phyloP scores from a whole-genome alignment of 2,888 invertebrate species.

The Cosmorhoe ocellata region DNA sequence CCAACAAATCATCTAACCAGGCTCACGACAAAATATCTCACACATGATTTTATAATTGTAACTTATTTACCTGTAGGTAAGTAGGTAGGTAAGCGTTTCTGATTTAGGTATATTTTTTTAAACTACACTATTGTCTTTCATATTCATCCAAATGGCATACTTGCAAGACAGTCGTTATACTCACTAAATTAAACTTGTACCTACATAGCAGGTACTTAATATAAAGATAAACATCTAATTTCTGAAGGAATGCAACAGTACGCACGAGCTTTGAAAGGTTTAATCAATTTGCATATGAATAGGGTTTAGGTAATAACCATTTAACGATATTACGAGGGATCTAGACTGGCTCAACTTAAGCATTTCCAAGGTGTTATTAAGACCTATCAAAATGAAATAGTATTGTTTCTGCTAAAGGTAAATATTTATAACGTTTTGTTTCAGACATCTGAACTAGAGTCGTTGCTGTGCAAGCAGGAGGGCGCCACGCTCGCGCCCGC shows the following conservation, averaged over 20 bases:
- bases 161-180: no score
- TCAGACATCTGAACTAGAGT: conserved; percentile 91
- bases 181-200: no score
- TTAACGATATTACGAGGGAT: conserved; percentile 11
- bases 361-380: conserved; percentile 6
- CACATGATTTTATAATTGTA: not conserved
- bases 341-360: conserved; percentile 3
- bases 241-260: conserved; percentile 22
- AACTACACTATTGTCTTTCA: no score
- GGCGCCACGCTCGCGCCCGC: conserved; percentile 79
- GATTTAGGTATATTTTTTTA: no score
- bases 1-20: conserved; percentile 13
- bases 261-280: conserved; percentile 17
- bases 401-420: not conserved
- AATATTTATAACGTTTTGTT: conserved; percentile 40
- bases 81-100: no score
- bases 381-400: not conserved
- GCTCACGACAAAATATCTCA: conserved; percentile 11
- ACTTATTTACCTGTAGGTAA: no score
- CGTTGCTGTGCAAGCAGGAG: conserved; percentile 89
- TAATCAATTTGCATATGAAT: conserved; percentile 43
- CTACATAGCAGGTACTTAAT: not conserved
- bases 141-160: no score
- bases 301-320: conserved; percentile 37
- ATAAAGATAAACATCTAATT: conserved; percentile 20